Percentiles rank a stretch among this genome's conserved stretches.
These are phyloP conservation scores for Bacillus rossius DNA, from an alignment of 1,140 invertebrate genomes.

Conservation along the genomic window DNA sequence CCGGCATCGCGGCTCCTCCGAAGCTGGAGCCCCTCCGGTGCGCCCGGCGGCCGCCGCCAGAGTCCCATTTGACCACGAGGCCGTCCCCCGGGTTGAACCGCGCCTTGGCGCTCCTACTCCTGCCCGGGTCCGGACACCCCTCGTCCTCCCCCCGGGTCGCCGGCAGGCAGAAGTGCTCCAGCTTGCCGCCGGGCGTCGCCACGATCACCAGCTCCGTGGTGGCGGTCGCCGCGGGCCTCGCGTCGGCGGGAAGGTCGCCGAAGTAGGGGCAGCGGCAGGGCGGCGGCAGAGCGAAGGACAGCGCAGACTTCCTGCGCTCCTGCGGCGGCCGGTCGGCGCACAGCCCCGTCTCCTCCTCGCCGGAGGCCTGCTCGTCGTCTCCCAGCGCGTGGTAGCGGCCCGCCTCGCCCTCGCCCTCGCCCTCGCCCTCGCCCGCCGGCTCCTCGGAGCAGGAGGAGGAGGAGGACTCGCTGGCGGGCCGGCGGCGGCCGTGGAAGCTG, in stretches of 20 bases:
- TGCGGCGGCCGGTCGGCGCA: neutral
- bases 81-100: conserved; percentile 4
- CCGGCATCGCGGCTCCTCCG: conserved; percentile 42
- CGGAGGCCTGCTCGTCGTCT: no score
- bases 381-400: no score
- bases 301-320: neutral
- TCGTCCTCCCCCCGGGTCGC: conserved; percentile 21
- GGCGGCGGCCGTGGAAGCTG: conserved; percentile 44
- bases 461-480: conserved; percentile 15
- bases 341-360: neutral
- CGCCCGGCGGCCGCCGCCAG: conserved; percentile 38
- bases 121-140: conserved; percentile 31
- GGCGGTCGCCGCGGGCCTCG: conserved; percentile 13
- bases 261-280: conserved; percentile 75
- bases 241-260: conserved; percentile 44
- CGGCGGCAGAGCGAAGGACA: conserved; percentile 53
- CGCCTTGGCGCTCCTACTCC: conserved; percentile 20
- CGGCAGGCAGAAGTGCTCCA: neutral
- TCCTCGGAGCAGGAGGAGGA: conserved; percentile 24
- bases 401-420: neutral
- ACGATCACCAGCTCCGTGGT: conserved; percentile 15
- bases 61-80: conserved; percentile 57
- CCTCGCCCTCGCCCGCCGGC: neutral
- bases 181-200: neutral
- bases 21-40: conserved; percentile 51